Evolutionary conservation across 30 jellyfish, hydroid and myxozoan genomes (phyloP).

Genomic region (Haliclystus octoradiatus): DNA sequence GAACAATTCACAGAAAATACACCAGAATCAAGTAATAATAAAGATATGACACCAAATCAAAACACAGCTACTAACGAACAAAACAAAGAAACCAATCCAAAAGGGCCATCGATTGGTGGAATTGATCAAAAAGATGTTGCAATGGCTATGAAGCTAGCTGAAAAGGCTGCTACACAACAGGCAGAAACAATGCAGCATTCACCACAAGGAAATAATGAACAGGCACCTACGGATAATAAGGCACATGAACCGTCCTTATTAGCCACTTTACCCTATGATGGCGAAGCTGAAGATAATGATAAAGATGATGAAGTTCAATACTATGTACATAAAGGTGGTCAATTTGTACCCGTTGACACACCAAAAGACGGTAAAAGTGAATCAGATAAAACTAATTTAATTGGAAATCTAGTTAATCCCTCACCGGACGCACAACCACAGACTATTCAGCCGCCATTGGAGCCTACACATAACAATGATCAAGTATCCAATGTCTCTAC

Average conservation of each 20-base stretch:
- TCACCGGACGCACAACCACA: too few relatives aligned
- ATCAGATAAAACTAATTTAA: too few relatives aligned
- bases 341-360: not conserved
- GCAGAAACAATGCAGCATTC: not conserved
- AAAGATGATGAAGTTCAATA: not conserved
- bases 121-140: not conserved
- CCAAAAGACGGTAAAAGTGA: not conserved
- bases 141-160: not conserved
- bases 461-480: too few relatives aligned
- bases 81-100: not conserved
- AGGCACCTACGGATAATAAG: not conserved
- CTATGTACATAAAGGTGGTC: not conserved
- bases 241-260: conserved; percentile 1
- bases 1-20: not conserved
- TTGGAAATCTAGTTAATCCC: too few relatives aligned
- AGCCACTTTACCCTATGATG: not conserved
- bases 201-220: not conserved
- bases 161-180: not conserved
- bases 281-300: not conserved
- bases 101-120: not conserved
- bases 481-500: too few relatives aligned
- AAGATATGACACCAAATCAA: not conserved
- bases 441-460: too few relatives aligned
- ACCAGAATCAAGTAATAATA: not conserved
- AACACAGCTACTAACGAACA: not conserved